Evolutionary conservation across 92 coral and sea anemone genomes (phyloP).

Genomic region (Muricea muricata): DNA sequence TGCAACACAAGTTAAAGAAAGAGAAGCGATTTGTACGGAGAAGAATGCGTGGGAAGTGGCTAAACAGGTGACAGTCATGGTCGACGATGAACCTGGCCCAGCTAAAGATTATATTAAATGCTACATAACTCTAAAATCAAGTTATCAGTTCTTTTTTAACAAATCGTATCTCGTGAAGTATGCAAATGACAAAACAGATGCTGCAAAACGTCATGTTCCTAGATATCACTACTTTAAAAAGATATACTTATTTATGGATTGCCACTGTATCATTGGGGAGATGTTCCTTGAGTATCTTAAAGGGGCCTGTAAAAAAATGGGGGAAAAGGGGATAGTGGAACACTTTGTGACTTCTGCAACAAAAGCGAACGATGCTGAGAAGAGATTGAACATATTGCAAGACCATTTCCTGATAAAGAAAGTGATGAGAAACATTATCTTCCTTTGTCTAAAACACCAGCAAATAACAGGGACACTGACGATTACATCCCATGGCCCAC

Average conservation of each 20-base stretch:
- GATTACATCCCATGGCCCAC: constrained; percentile 13
- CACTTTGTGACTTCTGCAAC: constrained; percentile 45
- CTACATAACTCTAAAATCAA: background rate
- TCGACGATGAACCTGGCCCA: constrained; percentile 56
- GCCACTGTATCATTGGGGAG: constrained; percentile 18
- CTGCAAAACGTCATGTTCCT: constrained; percentile 20
- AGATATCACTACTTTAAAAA: constrained; percentile 28
- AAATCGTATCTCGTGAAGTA: constrained; percentile 56
- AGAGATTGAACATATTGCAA: constrained; percentile 34
- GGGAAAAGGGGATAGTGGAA: background rate
- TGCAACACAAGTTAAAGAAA: constrained; percentile 58
- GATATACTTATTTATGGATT: constrained; percentile 38
- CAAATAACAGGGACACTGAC: constrained; percentile 58
- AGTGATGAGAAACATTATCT: background rate
- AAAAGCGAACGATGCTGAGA: constrained; percentile 21
- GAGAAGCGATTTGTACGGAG: constrained; percentile 61
- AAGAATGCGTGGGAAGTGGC: constrained; percentile 67
- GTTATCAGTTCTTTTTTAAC: constrained; percentile 29
- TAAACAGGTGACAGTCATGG: constrained; percentile 49
- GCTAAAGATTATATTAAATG: constrained; percentile 15
- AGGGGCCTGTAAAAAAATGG: constrained; percentile 24
- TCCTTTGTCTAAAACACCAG: constrained; percentile 2
- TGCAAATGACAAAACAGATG: constrained; percentile 56
- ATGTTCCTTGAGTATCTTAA: constrained; percentile 36
- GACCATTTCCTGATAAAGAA: background rate